Conservation (phyloP, 2,888 invertebrate species). For the Dicycla oo region DNA sequence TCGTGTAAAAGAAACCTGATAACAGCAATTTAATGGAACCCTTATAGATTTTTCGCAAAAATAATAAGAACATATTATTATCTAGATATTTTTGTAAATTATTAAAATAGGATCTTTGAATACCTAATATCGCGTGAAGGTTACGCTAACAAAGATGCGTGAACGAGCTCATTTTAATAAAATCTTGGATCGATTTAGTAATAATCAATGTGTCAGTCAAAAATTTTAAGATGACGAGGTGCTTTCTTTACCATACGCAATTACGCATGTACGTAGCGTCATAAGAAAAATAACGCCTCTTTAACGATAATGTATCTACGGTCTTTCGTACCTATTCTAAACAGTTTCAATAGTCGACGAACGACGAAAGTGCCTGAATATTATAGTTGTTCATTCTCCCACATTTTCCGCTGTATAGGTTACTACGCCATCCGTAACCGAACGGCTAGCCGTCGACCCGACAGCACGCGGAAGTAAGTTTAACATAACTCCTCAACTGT, state of each 20-base stretch:
- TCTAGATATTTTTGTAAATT: neutral
- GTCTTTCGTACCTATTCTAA: neutral
- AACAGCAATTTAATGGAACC: neutral
- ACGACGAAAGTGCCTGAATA: slow-evolving; percentile 22
- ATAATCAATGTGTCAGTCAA: slow-evolving; percentile 37
- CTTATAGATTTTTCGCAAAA: neutral
- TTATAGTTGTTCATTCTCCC: slow-evolving; percentile 24
- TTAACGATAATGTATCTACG: neutral
- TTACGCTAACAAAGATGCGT: slow-evolving; percentile 15
- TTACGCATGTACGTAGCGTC: neutral
- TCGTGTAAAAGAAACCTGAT: neutral
- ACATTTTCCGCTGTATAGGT: slow-evolving; percentile 45
- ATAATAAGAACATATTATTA: too few relatives aligned
- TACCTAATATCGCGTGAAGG: slow-evolving; percentile 7
- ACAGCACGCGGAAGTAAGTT: slow-evolving; percentile 33
- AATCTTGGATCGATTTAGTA: slow-evolving; percentile 21
- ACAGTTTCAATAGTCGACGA: neutral
- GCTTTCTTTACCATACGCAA: slow-evolving; percentile 15
- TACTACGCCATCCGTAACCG: slow-evolving; percentile 15
- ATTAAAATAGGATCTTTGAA: slow-evolving; percentile 1
- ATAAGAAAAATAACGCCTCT: neutral
- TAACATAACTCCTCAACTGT: too few relatives aligned
- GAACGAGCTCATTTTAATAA: slow-evolving; percentile 37
- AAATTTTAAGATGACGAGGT: slow-evolving; percentile 6
- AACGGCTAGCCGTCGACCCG: slow-evolving; percentile 40